A percentile compares a stretch with the other conserved stretches of the same genome.
Evolutionary conservation across 2,888 invertebrate genomes (phyloP).

Genomic region (Germaria angustata): DNA sequence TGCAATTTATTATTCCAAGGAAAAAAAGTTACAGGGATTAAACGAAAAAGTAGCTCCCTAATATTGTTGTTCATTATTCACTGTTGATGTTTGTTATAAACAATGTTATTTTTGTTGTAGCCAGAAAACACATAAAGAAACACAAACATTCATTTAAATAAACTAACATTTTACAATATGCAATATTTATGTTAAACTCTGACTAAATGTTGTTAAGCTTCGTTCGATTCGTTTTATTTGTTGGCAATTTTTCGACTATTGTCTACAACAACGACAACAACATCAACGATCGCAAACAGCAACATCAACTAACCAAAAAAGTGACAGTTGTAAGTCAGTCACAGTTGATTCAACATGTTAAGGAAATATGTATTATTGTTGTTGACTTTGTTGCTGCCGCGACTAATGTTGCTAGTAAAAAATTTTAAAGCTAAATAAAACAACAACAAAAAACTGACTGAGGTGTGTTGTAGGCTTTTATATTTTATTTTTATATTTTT

Average conservation of each 20-base stretch:
- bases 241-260: constrained; percentile 22
- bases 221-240: constrained; percentile 9
- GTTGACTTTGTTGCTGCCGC: neutral
- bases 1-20: neutral
- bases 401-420: neutral
- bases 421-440: neutral
- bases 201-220: constrained; percentile 35
- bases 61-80: constrained; percentile 57
- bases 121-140: neutral
- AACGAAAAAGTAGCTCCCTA: constrained; percentile 38
- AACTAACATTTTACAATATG: constrained; percentile 20
- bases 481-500: too few relatives aligned
- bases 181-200: constrained; percentile 40
- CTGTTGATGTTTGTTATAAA: constrained; percentile 24
- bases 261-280: constrained; percentile 6
- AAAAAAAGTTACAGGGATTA: neutral
- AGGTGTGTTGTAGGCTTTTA: constrained; percentile 10
- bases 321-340: constrained; percentile 69
- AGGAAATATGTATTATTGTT: constrained; percentile 42
- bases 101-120: constrained; percentile 2
- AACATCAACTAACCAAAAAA: constrained; percentile 1
- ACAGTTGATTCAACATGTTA: constrained; percentile 66
- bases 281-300: neutral
- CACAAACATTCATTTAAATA: neutral
- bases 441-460: constrained; percentile 15